Evolutionary conservation across 2,888 invertebrate species (phyloP), one percentile per base, ranked within the genome.

Genomic region (Stenoptilia bipunctidactyla): DNA sequence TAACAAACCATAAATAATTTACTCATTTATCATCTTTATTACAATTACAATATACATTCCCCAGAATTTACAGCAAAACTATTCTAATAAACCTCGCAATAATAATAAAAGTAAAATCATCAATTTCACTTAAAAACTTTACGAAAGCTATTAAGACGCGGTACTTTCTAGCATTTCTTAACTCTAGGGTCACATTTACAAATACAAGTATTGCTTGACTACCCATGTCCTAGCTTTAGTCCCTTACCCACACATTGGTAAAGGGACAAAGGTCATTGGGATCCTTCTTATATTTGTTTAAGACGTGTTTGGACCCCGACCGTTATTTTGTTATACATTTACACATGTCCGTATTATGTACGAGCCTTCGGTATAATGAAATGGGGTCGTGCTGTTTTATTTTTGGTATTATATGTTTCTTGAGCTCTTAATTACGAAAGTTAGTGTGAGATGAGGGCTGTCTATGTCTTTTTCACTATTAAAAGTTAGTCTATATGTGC

Each of bases 241-340:
- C 82, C 82, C 74, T 76, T 74, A 79, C 83, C 39, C 79, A 72
- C 68, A 79, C 82, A 50, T 1, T n/a, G 40, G 44, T 42, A 52
- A 52, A 66, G 70, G 75, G 76, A 74, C 76, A 82, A 72, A 82
- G 83, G 82, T 80, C 82, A 74, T 79, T 73, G 74, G 69, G 63
- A 64, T 63, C 64, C 67, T 80, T 82, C 82, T 79, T 83, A 82
- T 80, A 82, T 83, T 83, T 83, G 82, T 79, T 80, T 79, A 80
- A 83, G 82, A 71, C 73, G 59, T 72, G 69, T 76, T 75, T 74
- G 71, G 74, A 71, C 50, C 58, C 64, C 56, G 70, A 71, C 69
- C 74, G 50, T 50, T 65, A 61, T 62, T 59, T 58, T 53, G 56
- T 52, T 55, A 51, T 50, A 55, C 57, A 56, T 61, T 56, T 20